phyloP scores from a whole-genome alignment of 2,888 invertebrate species.

The Pterostichus niger region DNA sequence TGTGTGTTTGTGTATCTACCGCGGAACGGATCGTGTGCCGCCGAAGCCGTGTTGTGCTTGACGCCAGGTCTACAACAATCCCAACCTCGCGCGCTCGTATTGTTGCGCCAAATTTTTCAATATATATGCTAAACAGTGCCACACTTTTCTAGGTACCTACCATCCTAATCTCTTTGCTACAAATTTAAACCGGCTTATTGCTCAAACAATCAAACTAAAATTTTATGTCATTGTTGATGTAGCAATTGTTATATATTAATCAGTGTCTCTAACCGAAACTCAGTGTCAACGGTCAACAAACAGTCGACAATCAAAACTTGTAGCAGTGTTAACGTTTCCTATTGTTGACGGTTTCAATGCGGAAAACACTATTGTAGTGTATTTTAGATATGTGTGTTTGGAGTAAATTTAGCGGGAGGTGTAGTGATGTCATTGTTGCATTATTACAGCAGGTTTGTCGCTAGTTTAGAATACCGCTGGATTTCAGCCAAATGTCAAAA shows the following conservation, averaged over 20 bases:
- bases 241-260: no score
- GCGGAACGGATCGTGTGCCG: not conserved
- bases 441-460: conserved; percentile 28
- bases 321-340: no score
- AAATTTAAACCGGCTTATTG: no score
- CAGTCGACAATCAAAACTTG: no score
- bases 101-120: not conserved
- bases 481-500: conserved; percentile 44
- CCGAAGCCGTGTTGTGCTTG: not conserved
- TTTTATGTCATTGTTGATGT: no score
- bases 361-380: not conserved
- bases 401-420: conserved; percentile 23
- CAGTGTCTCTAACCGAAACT: no score
- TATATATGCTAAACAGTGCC: no score
- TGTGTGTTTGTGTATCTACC: not conserved
- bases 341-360: not conserved
- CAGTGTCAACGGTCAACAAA: no score
- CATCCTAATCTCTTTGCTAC: no score
- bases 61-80: not conserved
- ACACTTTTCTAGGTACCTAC: no score
- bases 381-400: conserved; percentile 3
- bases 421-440: conserved; percentile 37
- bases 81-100: not conserved
- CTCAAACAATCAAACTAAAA: no score
- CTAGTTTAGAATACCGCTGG: not conserved